Evolutionary conservation across 2,113 vertebrate genomes (phyloP).

Genomic region (Prunella fulvescens): DNA sequence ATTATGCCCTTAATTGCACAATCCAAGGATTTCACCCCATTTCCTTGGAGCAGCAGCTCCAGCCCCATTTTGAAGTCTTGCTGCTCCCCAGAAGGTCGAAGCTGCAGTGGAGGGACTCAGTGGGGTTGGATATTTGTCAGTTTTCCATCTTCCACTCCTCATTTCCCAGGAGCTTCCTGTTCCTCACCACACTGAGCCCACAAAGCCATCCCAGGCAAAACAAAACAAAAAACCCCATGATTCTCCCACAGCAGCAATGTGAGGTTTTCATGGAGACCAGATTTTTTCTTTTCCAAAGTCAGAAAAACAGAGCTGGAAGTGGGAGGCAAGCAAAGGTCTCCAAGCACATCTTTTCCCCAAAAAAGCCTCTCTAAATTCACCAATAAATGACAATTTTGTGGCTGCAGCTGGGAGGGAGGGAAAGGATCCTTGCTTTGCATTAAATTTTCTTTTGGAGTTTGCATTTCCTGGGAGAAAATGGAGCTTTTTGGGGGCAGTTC

Average conservation of each 20-base stretch:
- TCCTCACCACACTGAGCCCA: background rate
- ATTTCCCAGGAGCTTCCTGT: background rate
- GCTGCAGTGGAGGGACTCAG: background rate
- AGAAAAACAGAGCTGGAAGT: background rate
- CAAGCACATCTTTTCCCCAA: background rate
- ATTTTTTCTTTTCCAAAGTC: background rate
- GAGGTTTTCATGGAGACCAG: background rate
- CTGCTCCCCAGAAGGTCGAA: accelerated
- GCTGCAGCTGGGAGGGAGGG: background rate
- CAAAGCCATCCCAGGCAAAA: background rate
- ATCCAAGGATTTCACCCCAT: too few relatives aligned
- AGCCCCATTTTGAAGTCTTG: background rate
- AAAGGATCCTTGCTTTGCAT: background rate
- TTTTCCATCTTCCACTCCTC: background rate
- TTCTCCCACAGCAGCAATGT: background rate
- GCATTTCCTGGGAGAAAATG: background rate
- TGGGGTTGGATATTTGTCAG: accelerated
- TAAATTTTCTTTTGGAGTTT: background rate
- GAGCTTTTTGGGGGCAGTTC: background rate
- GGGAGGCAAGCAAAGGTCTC: background rate
- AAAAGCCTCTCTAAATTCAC: background rate
- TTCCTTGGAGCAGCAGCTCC: background rate
- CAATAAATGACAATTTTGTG: background rate
- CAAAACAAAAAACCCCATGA: background rate
- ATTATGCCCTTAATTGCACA: accelerated